Evolutionary conservation across 2,113 vertebrate genomes (phyloP), one percentile per base, ranked within the genome.

Genomic region (Acinonyx jubatus): DNA sequence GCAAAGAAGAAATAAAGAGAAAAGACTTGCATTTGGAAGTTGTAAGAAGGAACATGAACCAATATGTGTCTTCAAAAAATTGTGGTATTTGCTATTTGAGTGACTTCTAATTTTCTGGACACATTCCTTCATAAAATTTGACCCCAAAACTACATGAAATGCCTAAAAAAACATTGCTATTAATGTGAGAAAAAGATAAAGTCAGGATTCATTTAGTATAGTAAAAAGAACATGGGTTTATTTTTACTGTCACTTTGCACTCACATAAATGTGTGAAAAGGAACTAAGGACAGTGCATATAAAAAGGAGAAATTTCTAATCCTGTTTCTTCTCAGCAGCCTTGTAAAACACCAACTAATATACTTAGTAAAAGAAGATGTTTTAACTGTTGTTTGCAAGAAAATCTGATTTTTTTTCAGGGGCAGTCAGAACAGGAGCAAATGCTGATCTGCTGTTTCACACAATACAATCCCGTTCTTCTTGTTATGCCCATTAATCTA

Each of bases 371-470:
- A 87, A 96, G 27, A 71, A 96, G 94, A 74, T 23, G 21, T 36
- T 97, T 89, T 87, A 71, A 93, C 50, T 90, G 68, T 68, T 95
- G 36, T 27, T 2, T 48, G 27, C 71, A 68, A 86, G 69, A 96
- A 92, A 90, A 31, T 78, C 41, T 68, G 33, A 68, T 78, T 95
- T 93, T 92, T 65, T 96, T 68, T 78, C 19, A n/a, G 83, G 45
- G 88, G 52, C 13, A 52, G 27, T 74, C 33, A 95, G 78, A 90
- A 79, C 27, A 61, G 12, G 86, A 96, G 69, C 69, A 80, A 95
- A 95, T 83, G 89, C 94, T 96, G 91, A 95, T 69, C 93, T 89
- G 74, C 85, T 87, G 68, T 89, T 96, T 84, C 89, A 74, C 21
- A 93, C 91, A 61, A 63, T 41, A 80, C 78, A 89, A 89, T 82